Conservation (phyloP, 2,888 invertebrate species). For the Schrankia costaestrigalis region DNA sequence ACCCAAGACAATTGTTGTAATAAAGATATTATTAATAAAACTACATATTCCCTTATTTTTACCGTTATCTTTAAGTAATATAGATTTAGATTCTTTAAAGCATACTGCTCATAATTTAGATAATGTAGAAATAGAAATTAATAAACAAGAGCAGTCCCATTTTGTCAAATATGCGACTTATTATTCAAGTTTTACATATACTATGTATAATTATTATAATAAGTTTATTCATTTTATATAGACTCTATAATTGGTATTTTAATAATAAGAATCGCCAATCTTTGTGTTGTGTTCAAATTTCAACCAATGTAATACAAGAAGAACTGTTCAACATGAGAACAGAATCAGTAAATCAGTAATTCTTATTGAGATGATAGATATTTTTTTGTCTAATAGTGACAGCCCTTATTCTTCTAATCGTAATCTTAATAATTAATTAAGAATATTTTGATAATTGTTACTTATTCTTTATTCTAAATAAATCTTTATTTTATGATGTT, state of each 20-base stretch:
- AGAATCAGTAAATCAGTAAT: too few relatives aligned
- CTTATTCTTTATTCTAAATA: too few relatives aligned
- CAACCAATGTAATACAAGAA: not conserved
- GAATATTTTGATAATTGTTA: too few relatives aligned
- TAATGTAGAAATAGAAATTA: not conserved
- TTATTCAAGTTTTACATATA: not conserved
- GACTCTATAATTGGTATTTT: not conserved
- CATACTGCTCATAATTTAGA: not conserved
- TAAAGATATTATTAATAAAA: not conserved
- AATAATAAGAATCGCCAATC: not conserved
- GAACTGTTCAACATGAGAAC: too few relatives aligned
- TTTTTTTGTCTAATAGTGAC: too few relatives aligned
- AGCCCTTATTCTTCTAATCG: too few relatives aligned
- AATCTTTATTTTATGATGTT: too few relatives aligned
- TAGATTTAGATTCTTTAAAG: constrained; percentile 3
- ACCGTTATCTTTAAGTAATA: not conserved
- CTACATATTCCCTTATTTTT: not conserved
- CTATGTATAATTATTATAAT: not conserved
- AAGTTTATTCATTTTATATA: not conserved
- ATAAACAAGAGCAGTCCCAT: constrained; percentile 3
- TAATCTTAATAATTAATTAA: too few relatives aligned
- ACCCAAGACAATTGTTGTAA: constrained; percentile 1
- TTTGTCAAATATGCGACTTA: not conserved
- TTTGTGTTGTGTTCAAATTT: not conserved
- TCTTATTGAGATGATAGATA: too few relatives aligned